A percentile compares a stretch with the other conserved stretches of the same genome.
phyloP scores from a whole-genome alignment of 1,140 invertebrate genomes.

The Drosophila arizonae region DNA sequence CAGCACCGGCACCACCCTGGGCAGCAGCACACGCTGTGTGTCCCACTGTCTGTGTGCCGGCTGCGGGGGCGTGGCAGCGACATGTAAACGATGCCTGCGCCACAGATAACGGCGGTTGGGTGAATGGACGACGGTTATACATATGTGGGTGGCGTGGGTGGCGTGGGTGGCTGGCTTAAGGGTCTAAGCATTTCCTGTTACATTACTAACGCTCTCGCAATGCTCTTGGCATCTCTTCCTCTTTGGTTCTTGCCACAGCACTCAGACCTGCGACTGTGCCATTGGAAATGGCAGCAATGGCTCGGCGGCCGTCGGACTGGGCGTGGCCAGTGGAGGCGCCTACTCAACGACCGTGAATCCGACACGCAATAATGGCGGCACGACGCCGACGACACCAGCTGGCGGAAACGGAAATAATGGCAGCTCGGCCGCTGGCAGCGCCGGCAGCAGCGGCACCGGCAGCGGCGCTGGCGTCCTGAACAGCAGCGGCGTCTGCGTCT shows the following conservation, averaged over 20 bases:
- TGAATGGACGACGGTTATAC: background rate
- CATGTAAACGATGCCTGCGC: constrained; percentile 48
- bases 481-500: constrained; percentile 48
- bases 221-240: constrained; percentile 13
- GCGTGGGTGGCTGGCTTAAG: constrained; percentile 17
- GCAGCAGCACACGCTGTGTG: background rate
- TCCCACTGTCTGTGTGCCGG: background rate
- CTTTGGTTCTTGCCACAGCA: constrained; percentile 34
- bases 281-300: constrained; percentile 84
- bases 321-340: constrained; percentile 55
- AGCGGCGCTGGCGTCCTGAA: constrained; percentile 29
- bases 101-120: constrained; percentile 34
- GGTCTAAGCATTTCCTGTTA: constrained; percentile 51
- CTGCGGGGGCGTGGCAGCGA: constrained; percentile 35
- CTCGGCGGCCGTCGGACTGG: constrained; percentile 72
- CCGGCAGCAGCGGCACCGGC: constrained; percentile 9
- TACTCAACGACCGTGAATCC: constrained; percentile 82
- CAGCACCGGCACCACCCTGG: background rate
- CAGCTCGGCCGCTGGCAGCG: constrained; percentile 48
- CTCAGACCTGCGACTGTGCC: constrained; percentile 83
- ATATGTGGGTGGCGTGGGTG: background rate
- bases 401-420: constrained; percentile 74
- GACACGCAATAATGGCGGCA: constrained; percentile 78
- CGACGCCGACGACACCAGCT: constrained; percentile 76
- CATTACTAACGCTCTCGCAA: constrained; percentile 44